These are phyloP conservation scores for Drosophila nigricruria DNA, from an alignment of 2,888 invertebrate species.

Conservation along the genomic window DNA sequence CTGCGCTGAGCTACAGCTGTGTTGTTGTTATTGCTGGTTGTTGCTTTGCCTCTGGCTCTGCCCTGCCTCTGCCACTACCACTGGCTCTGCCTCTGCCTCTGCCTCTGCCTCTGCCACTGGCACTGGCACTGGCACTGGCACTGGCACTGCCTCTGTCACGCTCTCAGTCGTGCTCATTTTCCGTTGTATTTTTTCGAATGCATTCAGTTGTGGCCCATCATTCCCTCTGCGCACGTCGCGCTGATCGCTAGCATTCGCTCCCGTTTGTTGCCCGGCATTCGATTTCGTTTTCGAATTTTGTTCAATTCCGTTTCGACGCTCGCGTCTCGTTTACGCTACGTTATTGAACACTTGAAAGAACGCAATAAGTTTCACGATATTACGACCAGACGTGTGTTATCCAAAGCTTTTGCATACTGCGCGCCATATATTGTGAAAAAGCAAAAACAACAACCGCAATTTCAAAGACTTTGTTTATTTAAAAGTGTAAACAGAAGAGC, in stretches of 20 bases:
- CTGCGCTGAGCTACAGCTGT: constrained; percentile 31
- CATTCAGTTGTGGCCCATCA: constrained; percentile 76
- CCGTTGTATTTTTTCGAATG: constrained; percentile 78
- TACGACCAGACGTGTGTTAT: constrained; percentile 37
- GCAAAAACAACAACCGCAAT: constrained; percentile 12
- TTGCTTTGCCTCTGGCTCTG: constrained; percentile 53
- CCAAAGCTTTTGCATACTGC: constrained; percentile 28
- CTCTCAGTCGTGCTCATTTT: constrained; percentile 71
- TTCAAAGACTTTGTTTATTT: constrained; percentile 52
- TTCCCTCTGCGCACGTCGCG: constrained; percentile 83
- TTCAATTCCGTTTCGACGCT: constrained; percentile 11
- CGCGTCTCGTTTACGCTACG: constrained; percentile 16
- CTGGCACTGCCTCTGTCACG: constrained; percentile 43
- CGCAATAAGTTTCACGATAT: constrained; percentile 59
- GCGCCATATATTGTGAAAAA: constrained; percentile 38
- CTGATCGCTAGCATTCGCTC: constrained; percentile 77
- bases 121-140: constrained; percentile 33
- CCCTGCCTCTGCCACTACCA: constrained; percentile 31
- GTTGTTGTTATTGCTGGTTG: constrained; percentile 47
- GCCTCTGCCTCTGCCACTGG: constrained; percentile 37
- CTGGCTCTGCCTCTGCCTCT: constrained; percentile 31
- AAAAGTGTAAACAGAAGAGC: constrained; percentile 58
- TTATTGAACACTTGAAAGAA: constrained; percentile 50
- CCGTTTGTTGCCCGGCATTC: constrained; percentile 32
- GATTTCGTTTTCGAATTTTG: constrained; percentile 14